Base-by-base conservation (phyloP, 2,113 vertebrate genomes). In the Limnothrissa miodon region DNA sequence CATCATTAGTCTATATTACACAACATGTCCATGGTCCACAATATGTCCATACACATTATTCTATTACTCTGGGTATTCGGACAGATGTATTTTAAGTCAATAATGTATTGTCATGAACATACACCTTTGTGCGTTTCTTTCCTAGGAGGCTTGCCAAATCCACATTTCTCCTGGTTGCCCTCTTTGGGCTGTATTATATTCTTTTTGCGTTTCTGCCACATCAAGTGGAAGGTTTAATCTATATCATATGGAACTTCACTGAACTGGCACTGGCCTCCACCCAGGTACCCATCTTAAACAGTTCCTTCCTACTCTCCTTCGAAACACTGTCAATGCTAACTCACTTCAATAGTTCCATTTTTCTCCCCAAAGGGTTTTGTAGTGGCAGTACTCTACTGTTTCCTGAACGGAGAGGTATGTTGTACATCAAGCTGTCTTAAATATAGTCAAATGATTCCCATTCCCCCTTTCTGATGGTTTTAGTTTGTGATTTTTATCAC, bases 141-240 rank as follows among this genome's bases (percentile, higher is more conserved):
- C 66, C 53, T 88, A 99, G 98, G 94, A 96, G 95, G 82, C 94
- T 99, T 87, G 96, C 96, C 81, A 98, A 96, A 86, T 98, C 98
- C 82, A 99, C 96, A 0, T 96, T 99, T 15, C 94, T 99, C 62
- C 95, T 99, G 82, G 97, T 99, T 86, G 96, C 96, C 17, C 96
- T 99, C 80, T 99, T 99, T 1, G 98, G 98, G 6, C 86, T 97
- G 62, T 96, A 99, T 87, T 99, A 97, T 86, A 95, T 97, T 66
- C 84, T 99, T 86, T 99, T 99, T 0, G 96, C 95, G 59, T 97
- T 99, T 89, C 93, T 97, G 79, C 97, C 97, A 0, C 95, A 96
- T 21, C 90, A 95, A 0, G 87, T 96, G 78, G 93, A 88, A 88
- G 87, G 83, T 82, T 88, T 88, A 13, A 88, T 93, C 70, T 93